Conservation (phyloP, 2,113 vertebrate species). For the Oenanthe oenanthe region DNA sequence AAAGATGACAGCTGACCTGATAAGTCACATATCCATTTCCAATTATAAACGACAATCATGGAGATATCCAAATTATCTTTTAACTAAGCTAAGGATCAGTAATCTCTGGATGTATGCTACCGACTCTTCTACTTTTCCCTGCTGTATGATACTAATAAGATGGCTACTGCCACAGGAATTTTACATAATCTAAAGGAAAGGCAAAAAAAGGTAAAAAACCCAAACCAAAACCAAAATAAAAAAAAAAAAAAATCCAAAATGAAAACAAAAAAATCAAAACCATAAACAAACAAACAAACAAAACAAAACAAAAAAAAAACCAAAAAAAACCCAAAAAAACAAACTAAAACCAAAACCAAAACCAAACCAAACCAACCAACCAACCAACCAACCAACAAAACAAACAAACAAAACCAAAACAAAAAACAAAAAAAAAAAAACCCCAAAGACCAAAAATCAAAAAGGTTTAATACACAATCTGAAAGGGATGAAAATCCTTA, state of each 20-base stretch:
- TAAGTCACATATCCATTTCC: neutral
- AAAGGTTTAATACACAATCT: neutral
- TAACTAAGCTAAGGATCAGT: neutral
- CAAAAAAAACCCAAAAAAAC: too few relatives aligned
- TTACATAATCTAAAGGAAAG: neutral
- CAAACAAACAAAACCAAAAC: neutral
- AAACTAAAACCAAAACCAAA: too few relatives aligned
- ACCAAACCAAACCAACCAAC: too few relatives aligned
- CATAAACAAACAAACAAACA: neutral
- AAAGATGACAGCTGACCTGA: neutral
- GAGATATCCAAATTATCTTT: neutral
- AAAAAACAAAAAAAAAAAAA: too few relatives aligned
- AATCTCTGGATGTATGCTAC: neutral
- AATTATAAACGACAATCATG: neutral
- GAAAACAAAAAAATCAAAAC: accelerated
- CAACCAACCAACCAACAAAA: neutral
- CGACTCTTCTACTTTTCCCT: neutral
- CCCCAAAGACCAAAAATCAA: neutral
- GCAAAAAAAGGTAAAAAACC: accelerated
- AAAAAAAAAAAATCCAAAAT: too few relatives aligned
- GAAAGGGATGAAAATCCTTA: neutral
- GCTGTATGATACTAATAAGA: neutral
- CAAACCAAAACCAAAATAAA: too few relatives aligned
- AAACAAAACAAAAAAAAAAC: neutral
- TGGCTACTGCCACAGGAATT: neutral